Conservation (phyloP, 1,140 invertebrate species). For the Propsilocerus akamusi region DNA sequence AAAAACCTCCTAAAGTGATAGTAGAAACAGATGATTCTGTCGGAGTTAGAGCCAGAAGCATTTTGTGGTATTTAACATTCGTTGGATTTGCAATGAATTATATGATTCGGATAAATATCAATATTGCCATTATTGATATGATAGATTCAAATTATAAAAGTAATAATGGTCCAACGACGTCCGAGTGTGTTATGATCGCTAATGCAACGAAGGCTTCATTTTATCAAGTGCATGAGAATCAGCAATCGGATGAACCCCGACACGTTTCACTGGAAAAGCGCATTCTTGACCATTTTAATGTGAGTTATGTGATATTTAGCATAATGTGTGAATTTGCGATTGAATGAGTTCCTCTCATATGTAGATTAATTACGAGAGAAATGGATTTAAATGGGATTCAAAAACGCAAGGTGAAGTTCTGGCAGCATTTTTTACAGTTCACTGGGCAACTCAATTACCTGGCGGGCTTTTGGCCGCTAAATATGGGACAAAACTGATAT, state of each 20-base stretch:
- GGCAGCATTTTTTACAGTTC: constrained; percentile 45
- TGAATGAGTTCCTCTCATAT: neutral
- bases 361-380: neutral
- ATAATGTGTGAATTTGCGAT: too few relatives aligned
- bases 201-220: neutral
- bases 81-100: constrained; percentile 59
- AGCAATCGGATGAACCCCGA: too few relatives aligned
- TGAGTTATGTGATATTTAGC: neutral
- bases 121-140: constrained; percentile 78
- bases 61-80: constrained; percentile 48
- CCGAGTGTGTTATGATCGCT: neutral
- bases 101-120: constrained; percentile 63
- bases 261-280: neutral
- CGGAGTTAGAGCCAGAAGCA: constrained; percentile 11
- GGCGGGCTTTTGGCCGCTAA: constrained; percentile 39
- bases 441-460: constrained; percentile 42
- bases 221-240: too few relatives aligned
- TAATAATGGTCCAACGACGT: neutral
- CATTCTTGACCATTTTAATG: neutral
- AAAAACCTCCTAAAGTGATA: too few relatives aligned
- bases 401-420: constrained; percentile 24
- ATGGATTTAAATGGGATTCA: neutral
- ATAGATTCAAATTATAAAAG: constrained; percentile 23
- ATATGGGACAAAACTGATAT: constrained; percentile 42
- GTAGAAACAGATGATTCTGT: neutral